Base-by-base conservation (phyloP, 2,888 invertebrate genomes). In the Dicyrtoma fusca region DNA sequence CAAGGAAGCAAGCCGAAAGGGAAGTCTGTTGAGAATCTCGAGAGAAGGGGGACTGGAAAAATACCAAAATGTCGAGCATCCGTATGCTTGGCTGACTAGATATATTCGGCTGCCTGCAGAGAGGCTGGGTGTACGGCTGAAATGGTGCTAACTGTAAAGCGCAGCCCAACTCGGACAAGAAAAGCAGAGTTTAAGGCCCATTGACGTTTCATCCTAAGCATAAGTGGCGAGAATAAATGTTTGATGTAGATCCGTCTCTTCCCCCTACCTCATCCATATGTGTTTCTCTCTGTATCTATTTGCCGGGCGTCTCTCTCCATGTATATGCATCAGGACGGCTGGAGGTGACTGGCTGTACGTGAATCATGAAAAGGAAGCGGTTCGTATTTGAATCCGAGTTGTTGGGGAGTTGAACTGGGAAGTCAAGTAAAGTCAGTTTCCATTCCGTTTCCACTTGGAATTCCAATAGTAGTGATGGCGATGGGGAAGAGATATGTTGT, bases 381-480 rank as follows among this genome's bases (percentile, higher is more conserved):
- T 21, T n/a, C 19, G 57, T 21, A 57, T 57, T 21, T 26, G 19
- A 57, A 23, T 57, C 57, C 25, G 34, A 3, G 8, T 34, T 34
- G 3, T 13, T 55, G 13, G 23, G 25, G 63, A 63, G 63, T 47
- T 63, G 47, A 63, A 63, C 63, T 47, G 8, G 11, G 45, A 63
- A 63, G 63, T 63, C 63, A 63, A 63, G 47, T 63, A 57, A 63
- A 63, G 47, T 63, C 63, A 63, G 63, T 45, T 47, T 63, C 47
- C 63, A 63, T 63, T 63, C 45, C 47, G 63, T 63, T 23, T 63
- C 45, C 47, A 63, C 47, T 45, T 23, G 47, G 47, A 63, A 63
- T 63, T 63, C 63, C 63, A 47, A 63, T 63, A 55, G 34, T 34
- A 57, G 63, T 47, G 63, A 63, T 63, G 63, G 63, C 47, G 63